These are phyloP conservation scores for Eupithecia subfuscata DNA, from an alignment of 2,888 invertebrate species.

Conservation along the genomic window DNA sequence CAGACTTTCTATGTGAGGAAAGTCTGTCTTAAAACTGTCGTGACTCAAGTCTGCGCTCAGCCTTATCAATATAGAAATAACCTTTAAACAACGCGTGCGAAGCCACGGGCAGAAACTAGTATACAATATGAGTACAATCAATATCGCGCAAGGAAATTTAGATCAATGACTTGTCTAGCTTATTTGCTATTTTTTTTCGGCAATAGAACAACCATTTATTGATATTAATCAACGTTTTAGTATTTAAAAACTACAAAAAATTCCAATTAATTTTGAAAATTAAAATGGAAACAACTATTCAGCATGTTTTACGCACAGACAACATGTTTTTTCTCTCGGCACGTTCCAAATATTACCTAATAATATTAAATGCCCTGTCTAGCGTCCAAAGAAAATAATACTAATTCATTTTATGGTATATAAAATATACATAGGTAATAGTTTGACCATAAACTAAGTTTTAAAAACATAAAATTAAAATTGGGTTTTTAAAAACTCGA, in stretches of 20 bases:
- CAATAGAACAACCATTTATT: no score
- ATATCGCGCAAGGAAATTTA: neutral
- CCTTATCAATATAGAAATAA: no score
- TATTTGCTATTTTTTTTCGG: no score
- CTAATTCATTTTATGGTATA: neutral
- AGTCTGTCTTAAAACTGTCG: no score
- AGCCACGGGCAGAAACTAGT: no score
- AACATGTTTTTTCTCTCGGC: conserved; percentile 59
- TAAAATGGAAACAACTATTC: conserved; percentile 25
- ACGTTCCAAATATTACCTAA: conserved; percentile 77
- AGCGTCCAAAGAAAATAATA: neutral
- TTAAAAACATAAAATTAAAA: neutral
- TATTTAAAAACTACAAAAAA: neutral
- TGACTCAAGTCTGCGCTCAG: no score
- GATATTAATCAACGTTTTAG: neutral
- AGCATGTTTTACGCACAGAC: conserved; percentile 50
- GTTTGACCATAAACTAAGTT: neutral
- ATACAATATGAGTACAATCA: no score
- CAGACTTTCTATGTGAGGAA: no score
- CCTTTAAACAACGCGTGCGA: no score
- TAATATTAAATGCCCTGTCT: neutral
- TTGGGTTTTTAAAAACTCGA: neutral
- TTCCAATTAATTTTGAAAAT: neutral
- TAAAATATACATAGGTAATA: neutral
- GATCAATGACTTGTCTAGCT: neutral